A percentile compares a stretch with the other conserved stretches of the same genome.
Evolutionary conservation across 2,888 invertebrate genomes (phyloP).

Genomic region (Apantesis nais): DNA sequence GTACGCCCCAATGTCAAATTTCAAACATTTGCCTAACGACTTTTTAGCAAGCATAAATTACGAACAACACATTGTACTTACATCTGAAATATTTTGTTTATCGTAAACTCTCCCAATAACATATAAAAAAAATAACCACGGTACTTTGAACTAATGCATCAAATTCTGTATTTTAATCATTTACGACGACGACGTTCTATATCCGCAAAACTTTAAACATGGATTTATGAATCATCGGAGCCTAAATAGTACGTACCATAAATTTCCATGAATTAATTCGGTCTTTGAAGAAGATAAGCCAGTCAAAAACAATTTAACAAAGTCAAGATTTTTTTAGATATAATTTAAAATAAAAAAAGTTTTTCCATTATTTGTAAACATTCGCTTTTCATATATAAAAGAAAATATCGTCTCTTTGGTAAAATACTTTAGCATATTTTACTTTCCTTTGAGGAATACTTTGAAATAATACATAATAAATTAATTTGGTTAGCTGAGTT

Average conservation of each 20-base stretch:
- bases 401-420: conserved; percentile 7
- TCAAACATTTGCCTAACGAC: conserved; percentile 1
- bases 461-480: background rate
- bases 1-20: background rate
- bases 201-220: background rate
- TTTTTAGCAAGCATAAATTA: conserved; percentile 7
- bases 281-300: conserved; percentile 20
- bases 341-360: conserved; percentile 23
- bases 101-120: too few species aligned
- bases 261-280: conserved; percentile 24
- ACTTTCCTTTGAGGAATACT: conserved; percentile 2
- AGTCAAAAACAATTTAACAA: conserved; percentile 25
- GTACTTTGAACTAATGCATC: too few species aligned
- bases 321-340: conserved; percentile 19
- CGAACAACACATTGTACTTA: background rate
- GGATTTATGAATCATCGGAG: background rate
- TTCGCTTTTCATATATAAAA: conserved; percentile 11
- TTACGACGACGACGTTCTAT: too few species aligned
- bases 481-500: background rate
- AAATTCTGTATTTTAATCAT: too few species aligned
- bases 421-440: background rate
- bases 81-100: background rate
- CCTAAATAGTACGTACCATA: background rate
- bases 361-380: conserved; percentile 24
- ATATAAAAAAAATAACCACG: too few species aligned